Base-by-base conservation (phyloP, 2,113 vertebrate species). In the Thamnaconus septentrionalis region DNA sequence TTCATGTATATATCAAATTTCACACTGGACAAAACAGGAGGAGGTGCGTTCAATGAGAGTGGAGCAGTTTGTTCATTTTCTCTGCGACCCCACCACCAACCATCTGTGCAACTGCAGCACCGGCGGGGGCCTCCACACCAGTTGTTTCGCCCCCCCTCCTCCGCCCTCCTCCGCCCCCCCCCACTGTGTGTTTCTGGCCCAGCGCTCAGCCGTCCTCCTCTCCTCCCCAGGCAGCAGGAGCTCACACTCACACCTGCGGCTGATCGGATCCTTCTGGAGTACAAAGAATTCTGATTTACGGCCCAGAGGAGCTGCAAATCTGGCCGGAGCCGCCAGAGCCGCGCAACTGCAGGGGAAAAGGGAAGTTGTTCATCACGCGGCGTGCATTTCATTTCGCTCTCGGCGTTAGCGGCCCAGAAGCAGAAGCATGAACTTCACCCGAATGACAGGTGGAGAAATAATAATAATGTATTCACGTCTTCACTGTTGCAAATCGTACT, bases 321-420 rank as follows among this genome's bases (percentile, higher is more conserved):
- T 48, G 76, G 88, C 88, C 93, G 91, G 95, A 97, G 95, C 95
- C 97, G 96, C 92, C 92, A 90, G 86, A 93, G 85, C 87, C 88
- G 93, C 94, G 18, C 18, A 31, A 31, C 18, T 31, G 18, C 18
- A 31, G 18, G 95, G 96, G 95, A 96, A 97, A 45, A 93, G 92
- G 95, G 96, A 97, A 98, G 95, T 95, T 95, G 95, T 97, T 95
- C 94, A 96, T 97, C 96, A 97, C 92, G 89, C 91, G 79, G 89
- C 85, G 91, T 92, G 93, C 91, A 92, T 95, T 94, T 93, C 92
- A 94, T 92, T 31, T 31, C 18, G 18, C 18, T 31, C 18, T 31
- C 93, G 94, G 93, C 91, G 91, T 92, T 90, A 92, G 93, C 57
- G 42, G 43, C 88, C 81, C 83, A 84, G 81, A 87, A 90, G 91